Conservation (phyloP, 2,797 vertebrate genomes). For the Silurus lanzhouensis region DNA sequence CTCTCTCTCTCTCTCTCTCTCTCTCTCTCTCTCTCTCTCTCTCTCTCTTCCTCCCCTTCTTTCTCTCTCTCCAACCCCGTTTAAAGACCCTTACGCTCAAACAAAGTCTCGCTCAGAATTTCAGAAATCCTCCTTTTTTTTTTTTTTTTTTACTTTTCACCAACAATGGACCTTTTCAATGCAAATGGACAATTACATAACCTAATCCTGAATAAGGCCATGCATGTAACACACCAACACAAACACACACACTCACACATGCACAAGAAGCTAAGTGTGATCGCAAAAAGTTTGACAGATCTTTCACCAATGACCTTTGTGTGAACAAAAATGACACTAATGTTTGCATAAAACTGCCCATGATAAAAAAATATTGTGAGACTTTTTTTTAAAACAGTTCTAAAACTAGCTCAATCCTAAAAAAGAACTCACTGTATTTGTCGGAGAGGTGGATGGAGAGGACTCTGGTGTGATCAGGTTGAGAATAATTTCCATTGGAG, state of each 20-base stretch:
- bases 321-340: slow-evolving; percentile 3
- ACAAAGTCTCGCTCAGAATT: slow-evolving; percentile 48
- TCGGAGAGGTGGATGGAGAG: slow-evolving; percentile 62
- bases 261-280: background rate
- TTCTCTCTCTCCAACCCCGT: background rate
- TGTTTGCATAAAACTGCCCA: background rate
- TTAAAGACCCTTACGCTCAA: slow-evolving; percentile 32
- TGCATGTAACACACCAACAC: slow-evolving; percentile 24
- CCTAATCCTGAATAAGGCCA: slow-evolving; percentile 35
- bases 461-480: slow-evolving; percentile 75
- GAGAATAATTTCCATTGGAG: slow-evolving; percentile 77
- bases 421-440: slow-evolving; percentile 66
- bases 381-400: too few species aligned
- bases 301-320: background rate
- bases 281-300: slow-evolving; percentile 9
- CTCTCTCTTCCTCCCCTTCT: background rate
- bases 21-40: background rate
- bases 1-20: slow-evolving; percentile 13
- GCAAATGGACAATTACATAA: slow-evolving; percentile 57
- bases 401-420: background rate
- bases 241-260: slow-evolving; percentile 21
- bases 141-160: slow-evolving; percentile 51
- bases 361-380: background rate
- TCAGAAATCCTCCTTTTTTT: slow-evolving; percentile 54
- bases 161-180: slow-evolving; percentile 54